Evolutionary conservation across 2,888 invertebrate genomes (phyloP), one percentile per base, ranked within the genome.

Genomic region (Lochmaea crataegi): DNA sequence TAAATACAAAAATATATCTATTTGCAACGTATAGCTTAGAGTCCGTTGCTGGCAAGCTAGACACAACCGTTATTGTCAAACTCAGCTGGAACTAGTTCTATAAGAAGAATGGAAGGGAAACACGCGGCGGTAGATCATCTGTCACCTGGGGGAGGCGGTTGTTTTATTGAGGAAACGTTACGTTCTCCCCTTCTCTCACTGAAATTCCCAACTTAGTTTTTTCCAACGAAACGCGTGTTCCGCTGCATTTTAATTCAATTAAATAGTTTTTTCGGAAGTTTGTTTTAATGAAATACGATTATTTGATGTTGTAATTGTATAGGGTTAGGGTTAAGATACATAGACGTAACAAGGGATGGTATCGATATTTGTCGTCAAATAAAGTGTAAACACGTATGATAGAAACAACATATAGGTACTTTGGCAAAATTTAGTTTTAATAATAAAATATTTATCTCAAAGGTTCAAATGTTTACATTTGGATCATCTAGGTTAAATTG

Each of bases 131-230:
- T 51, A 22, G 53, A 63, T 69, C 69, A 69, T 69, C 69, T 69
- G 63, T 64, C 69, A 69, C 69, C 69, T 69, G 69, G 53, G 63
- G 69, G 53, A 63, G 61, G 63, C 32, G 26, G 61, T 42, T 42
- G 42, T 41, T 69, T 69, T 69, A 69, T 69, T 69, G 69, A 69
- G 69, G 69, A 69, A 69, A 63, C 14, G 69, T 42, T 69, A 53
- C 69, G 63, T n/a, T 51, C 22, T 63, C 18, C 68, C 63, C 18
- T 18, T 53, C 16, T 56, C 53, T 42, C 12, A 26, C 38, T 38
- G 42, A 61, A 41, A 12, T 41, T 16, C 10, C 26, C 6, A 38
- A 61, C 41, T 42, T 42, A 2, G 9, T 16, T 63, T 63, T 63
- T 42, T 41, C 16, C 18, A 32, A 60, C 32, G 38, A 32, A 60